Conservation (phyloP, 2,888 invertebrate genomes). For the Nasonia oneida region DNA sequence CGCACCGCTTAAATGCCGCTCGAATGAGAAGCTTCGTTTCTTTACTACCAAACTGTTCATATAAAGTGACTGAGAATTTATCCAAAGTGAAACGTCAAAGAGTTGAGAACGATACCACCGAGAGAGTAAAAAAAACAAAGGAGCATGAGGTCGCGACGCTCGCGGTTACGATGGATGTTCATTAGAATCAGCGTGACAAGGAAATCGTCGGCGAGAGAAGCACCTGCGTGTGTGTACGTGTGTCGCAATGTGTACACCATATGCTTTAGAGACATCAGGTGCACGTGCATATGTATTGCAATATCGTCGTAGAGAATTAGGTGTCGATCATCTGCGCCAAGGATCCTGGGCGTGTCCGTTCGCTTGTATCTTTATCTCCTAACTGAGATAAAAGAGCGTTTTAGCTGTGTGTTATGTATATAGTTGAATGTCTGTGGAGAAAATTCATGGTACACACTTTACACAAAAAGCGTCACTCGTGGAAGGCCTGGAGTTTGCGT, state of each 20-base stretch:
- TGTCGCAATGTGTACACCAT: constrained; percentile 12
- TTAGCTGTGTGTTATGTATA: not conserved
- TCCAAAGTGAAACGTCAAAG: not conserved
- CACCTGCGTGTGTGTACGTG: not conserved
- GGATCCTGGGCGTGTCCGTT: not conserved
- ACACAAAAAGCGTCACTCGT: not conserved
- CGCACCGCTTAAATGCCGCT: not conserved
- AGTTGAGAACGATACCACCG: not conserved
- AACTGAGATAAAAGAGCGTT: not conserved
- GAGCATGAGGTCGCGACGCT: not conserved
- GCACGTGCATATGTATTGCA: not conserved
- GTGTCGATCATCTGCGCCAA: not conserved
- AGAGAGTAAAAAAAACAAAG: not conserved
- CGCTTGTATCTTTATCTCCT: not conserved
- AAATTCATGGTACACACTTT: too few species aligned
- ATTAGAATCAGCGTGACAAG: constrained; percentile 7
- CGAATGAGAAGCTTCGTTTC: not conserved
- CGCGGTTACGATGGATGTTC: not conserved
- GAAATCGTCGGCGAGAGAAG: not conserved
- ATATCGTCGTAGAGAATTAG: not conserved
- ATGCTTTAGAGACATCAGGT: not conserved
- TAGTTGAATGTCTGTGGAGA: not conserved
- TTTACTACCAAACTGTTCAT: not conserved
- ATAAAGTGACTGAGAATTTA: not conserved
- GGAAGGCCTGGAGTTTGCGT: not conserved